Conservation (phyloP, 2,797 vertebrate species). For the Sebastes alutus region DNA sequence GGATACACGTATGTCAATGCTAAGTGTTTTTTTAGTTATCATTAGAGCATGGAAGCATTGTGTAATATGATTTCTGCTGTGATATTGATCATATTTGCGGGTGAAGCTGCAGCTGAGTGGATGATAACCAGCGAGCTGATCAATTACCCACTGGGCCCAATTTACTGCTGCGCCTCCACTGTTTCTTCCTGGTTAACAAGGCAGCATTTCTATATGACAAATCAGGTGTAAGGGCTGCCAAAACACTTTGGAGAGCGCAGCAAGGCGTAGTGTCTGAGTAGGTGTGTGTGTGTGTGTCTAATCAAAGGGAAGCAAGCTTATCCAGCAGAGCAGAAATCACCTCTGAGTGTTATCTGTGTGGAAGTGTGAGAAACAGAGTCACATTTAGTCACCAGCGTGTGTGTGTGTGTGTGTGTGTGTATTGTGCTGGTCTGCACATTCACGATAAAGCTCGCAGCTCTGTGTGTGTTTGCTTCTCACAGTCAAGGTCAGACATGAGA, state of each 20-base stretch:
- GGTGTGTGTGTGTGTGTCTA: conserved; percentile 26
- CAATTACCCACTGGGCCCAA: conserved; percentile 50
- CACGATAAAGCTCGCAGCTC: conserved; percentile 11
- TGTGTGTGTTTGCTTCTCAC: conserved; percentile 30
- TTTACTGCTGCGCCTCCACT: conserved; percentile 29
- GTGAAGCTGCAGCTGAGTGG: conserved; percentile 33
- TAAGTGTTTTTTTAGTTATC: conserved; percentile 50
- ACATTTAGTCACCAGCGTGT: conserved; percentile 46
- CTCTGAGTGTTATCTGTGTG: conserved; percentile 62
- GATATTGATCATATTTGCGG: conserved; percentile 61
- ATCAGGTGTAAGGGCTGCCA: conserved; percentile 5
- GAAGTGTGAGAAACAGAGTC: conserved; percentile 70
- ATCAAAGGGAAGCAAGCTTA: conserved; percentile 67
- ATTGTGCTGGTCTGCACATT: background rate
- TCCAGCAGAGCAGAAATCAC: conserved; percentile 63
- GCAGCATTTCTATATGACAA: conserved; percentile 6
- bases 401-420: conserved; percentile 20
- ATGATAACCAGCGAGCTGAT: conserved; percentile 38
- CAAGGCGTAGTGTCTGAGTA: background rate
- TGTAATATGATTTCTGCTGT: conserved; percentile 54
- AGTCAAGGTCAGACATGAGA: conserved; percentile 77
- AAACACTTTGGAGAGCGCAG: background rate
- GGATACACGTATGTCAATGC: conserved; percentile 31
- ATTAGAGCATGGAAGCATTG: conserved; percentile 27
- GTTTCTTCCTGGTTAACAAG: conserved; percentile 17